Conservation (phyloP, 2,888 invertebrate species). For the Erebia aethiops region DNA sequence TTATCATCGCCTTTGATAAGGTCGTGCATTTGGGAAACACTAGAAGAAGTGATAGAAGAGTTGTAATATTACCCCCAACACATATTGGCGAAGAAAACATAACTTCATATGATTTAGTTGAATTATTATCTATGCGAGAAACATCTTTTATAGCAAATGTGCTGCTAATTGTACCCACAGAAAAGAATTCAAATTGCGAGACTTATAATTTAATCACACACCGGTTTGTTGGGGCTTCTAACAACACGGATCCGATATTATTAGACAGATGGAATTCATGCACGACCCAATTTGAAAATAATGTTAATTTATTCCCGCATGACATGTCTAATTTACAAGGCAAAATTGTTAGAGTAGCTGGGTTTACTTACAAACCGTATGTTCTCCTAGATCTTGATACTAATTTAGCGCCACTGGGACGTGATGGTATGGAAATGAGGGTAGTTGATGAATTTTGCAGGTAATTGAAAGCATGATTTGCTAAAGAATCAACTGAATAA, state of each 20-base stretch:
- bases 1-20: slow-evolving; percentile 67
- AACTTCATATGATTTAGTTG: slow-evolving; percentile 41
- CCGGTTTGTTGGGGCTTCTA: slow-evolving; percentile 62
- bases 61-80: slow-evolving; percentile 64
- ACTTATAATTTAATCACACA: slow-evolving; percentile 68
- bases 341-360: slow-evolving; percentile 75
- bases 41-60: slow-evolving; percentile 72
- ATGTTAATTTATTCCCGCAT: slow-evolving; percentile 72
- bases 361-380: slow-evolving; percentile 85
- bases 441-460: slow-evolving; percentile 78
- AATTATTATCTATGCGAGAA: slow-evolving; percentile 59
- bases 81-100: slow-evolving; percentile 39
- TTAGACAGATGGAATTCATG: slow-evolving; percentile 73
- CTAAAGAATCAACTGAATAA: neutral
- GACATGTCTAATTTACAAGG: slow-evolving; percentile 73
- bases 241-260: slow-evolving; percentile 51
- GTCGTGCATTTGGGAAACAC: slow-evolving; percentile 61
- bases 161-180: slow-evolving; percentile 53
- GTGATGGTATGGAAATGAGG: slow-evolving; percentile 82
- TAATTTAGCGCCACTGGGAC: slow-evolving; percentile 53
- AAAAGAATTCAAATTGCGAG: slow-evolving; percentile 46
- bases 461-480: slow-evolving; percentile 45
- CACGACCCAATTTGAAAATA: slow-evolving; percentile 54
- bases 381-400: slow-evolving; percentile 71
- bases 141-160: slow-evolving; percentile 64